Evolutionary conservation across 2,888 invertebrate species (phyloP).

Genomic region (Dromius quadrimaculatus): DNA sequence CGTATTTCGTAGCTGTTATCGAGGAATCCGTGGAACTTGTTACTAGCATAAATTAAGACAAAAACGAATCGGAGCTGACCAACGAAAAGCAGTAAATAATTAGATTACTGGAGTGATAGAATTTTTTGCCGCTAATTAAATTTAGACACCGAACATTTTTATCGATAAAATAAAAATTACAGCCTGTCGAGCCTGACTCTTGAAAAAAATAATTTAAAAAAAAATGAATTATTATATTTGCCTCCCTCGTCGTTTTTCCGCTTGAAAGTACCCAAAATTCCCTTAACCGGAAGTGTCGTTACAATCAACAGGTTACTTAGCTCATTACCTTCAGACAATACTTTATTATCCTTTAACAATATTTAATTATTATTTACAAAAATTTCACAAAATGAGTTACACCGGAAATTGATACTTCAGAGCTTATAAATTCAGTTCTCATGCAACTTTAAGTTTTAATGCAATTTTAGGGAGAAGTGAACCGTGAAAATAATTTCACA

Average conservation of each 20-base stretch:
- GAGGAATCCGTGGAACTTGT: conserved; percentile 22
- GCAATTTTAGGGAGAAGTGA: conserved; percentile 7
- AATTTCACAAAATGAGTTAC: conserved; percentile 21
- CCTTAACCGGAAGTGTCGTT: conserved; percentile 16
- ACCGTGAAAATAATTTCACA: conserved; percentile 18
- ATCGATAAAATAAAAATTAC: too few species aligned
- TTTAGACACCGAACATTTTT: neutral
- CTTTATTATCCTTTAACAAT: conserved; percentile 1
- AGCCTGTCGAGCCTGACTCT: too few species aligned
- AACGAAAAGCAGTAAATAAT: conserved; percentile 5
- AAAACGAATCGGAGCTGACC: conserved; percentile 5
- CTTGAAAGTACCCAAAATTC: conserved; percentile 19
- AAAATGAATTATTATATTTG: too few species aligned
- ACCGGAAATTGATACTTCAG: conserved; percentile 21
- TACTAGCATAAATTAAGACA: conserved; percentile 35
- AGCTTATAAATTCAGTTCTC: conserved; percentile 9
- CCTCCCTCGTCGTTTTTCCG: conserved; percentile 26
- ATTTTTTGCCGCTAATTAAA: conserved; percentile 13
- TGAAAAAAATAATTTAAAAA: too few species aligned
- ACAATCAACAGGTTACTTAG: conserved; percentile 30
- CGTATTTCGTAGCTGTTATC: conserved; percentile 35
- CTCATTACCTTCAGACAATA: conserved; percentile 29
- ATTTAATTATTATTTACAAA: conserved; percentile 18
- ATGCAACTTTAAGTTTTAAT: conserved; percentile 4
- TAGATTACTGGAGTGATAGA: conserved; percentile 19